Evolutionary conservation across 2,888 invertebrate genomes (phyloP).

Genomic region (Listrodromus nycthemerus): DNA sequence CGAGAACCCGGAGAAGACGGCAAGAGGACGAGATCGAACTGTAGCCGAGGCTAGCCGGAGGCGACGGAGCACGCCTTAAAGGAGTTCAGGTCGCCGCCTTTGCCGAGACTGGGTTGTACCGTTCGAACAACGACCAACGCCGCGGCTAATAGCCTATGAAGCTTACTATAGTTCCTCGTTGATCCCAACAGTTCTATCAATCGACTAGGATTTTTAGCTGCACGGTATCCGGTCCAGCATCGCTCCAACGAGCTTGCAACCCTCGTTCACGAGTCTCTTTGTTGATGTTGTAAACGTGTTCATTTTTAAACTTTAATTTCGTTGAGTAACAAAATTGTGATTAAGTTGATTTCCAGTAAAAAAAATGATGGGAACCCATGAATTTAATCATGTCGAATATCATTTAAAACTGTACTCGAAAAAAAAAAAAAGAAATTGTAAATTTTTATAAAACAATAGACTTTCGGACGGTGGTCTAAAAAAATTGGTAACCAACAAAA

Average conservation of each 20-base stretch:
- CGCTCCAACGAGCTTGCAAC: not conserved
- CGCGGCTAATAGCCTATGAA: conserved; percentile 30
- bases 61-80: conserved; percentile 58
- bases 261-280: not conserved
- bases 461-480: too few relatives aligned
- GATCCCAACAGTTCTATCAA: conserved; percentile 4
- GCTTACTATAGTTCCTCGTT: conserved; percentile 1
- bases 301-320: not conserved
- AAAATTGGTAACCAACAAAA: too few relatives aligned
- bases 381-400: too few relatives aligned
- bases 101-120: conserved; percentile 57
- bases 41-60: conserved; percentile 30
- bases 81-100: conserved; percentile 58
- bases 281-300: not conserved
- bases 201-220: conserved; percentile 24
- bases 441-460: too few relatives aligned
- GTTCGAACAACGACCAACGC: conserved; percentile 58
- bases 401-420: too few relatives aligned
- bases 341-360: too few relatives aligned
- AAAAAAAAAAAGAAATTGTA: too few relatives aligned
- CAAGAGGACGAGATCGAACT: conserved; percentile 30
- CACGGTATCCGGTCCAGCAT: conserved; percentile 38
- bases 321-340: not conserved
- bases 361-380: too few relatives aligned
- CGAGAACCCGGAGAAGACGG: conserved; percentile 3